Conservation (phyloP, 2,888 invertebrate species). For the Bugula neritina region DNA sequence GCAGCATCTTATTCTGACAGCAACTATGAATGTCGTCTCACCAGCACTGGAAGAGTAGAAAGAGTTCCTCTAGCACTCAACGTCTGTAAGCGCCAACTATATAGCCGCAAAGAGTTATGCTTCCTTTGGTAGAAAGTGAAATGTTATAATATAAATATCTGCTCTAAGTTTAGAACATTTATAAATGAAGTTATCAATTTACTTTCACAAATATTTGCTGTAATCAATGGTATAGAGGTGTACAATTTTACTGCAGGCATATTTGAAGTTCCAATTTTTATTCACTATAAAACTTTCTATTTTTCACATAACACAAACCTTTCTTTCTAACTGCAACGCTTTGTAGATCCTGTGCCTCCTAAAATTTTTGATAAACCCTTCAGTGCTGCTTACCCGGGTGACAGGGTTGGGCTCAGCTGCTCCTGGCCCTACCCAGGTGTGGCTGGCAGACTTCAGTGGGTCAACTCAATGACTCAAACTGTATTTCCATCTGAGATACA, state of each 20-base stretch:
- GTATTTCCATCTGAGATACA: neutral
- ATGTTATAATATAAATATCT: too few relatives aligned
- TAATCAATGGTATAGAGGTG: too few relatives aligned
- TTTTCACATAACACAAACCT: too few relatives aligned
- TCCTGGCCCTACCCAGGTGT: neutral
- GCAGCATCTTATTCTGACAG: neutral
- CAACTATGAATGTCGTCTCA: neutral
- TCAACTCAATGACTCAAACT: neutral
- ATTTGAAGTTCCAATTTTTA: too few relatives aligned
- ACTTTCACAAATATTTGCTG: too few relatives aligned
- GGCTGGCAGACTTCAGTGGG: neutral
- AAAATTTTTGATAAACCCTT: neutral
- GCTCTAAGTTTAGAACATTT: too few relatives aligned
- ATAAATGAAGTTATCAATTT: too few relatives aligned
- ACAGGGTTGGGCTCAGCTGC: neutral
- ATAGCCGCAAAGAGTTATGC: too few relatives aligned
- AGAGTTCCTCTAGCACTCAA: neutral
- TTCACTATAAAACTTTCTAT: too few relatives aligned
- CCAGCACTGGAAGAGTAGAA: neutral
- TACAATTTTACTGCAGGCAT: too few relatives aligned
- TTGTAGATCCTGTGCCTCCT: neutral
- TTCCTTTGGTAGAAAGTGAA: too few relatives aligned
- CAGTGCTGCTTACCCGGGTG: neutral
- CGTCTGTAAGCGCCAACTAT: slow-evolving; percentile 9
- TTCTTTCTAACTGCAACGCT: too few relatives aligned